Conservation (phyloP, 2,888 invertebrate species). For the Leptinotarsa juncta region DNA sequence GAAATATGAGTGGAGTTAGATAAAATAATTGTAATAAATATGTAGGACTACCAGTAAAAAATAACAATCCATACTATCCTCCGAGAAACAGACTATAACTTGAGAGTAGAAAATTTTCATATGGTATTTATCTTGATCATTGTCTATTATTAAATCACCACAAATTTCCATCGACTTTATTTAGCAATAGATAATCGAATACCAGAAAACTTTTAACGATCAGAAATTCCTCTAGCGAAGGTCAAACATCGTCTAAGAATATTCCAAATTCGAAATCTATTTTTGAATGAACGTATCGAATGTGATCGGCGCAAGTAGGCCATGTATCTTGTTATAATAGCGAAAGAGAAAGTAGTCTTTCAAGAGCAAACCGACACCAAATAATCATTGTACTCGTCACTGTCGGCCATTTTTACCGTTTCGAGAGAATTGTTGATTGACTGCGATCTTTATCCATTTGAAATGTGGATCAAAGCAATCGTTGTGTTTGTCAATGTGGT, state of each 20-base stretch:
- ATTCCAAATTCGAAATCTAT: constrained; percentile 33
- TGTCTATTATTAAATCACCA: neutral
- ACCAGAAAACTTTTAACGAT: neutral
- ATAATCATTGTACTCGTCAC: constrained; percentile 45
- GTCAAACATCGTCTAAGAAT: constrained; percentile 14
- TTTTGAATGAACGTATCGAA: constrained; percentile 45
- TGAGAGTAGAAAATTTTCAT: no score
- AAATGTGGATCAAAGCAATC: constrained; percentile 43
- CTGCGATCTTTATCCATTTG: constrained; percentile 34
- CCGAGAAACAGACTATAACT: no score
- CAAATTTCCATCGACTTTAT: neutral
- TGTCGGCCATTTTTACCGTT: constrained; percentile 42
- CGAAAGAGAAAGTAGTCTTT: constrained; percentile 47
- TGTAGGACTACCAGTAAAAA: no score
- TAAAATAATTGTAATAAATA: no score
- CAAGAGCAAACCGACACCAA: constrained; percentile 46
- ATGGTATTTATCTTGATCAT: neutral
- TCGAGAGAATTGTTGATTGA: constrained; percentile 40
- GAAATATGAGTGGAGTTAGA: no score
- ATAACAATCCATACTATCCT: no score
- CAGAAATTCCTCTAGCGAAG: neutral
- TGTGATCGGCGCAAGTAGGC: constrained; percentile 43
- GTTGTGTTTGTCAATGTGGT: constrained; percentile 32
- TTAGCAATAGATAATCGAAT: neutral
- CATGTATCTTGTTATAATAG: constrained; percentile 45